These are phyloP conservation scores for Catharus fuscescens DNA, from an alignment of 2,113 vertebrate genomes.

Conservation along the genomic window DNA sequence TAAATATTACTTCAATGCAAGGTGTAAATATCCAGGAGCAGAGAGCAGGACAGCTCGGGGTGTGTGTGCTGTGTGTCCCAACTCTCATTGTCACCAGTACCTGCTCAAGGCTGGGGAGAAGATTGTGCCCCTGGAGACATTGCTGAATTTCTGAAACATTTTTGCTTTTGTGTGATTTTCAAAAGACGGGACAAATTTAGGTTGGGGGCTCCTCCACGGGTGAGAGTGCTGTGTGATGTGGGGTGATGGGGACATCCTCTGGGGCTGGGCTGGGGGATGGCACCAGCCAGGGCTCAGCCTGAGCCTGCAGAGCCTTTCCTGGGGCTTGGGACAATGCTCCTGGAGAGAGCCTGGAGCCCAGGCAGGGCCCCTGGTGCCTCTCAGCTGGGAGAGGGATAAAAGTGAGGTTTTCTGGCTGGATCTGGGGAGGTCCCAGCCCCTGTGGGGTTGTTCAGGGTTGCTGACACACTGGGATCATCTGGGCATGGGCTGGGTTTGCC, in stretches of 20 bases:
- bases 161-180: background rate
- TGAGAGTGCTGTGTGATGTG: background rate
- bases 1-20: fast-evolving
- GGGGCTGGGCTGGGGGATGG: background rate
- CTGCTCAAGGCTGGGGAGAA: background rate
- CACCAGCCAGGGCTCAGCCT: fast-evolving
- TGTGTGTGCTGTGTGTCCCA: fast-evolving
- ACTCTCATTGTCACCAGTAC: fast-evolving
- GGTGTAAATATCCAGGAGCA: background rate
- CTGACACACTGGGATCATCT: background rate
- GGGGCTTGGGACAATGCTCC: background rate
- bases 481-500: background rate
- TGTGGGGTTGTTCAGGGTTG: background rate
- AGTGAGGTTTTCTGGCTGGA: background rate
- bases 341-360: background rate
- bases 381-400: background rate
- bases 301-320: background rate
- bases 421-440: background rate
- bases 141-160: background rate
- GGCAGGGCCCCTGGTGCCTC: fast-evolving
- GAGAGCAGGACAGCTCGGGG: background rate
- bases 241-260: background rate
- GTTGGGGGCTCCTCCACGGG: fast-evolving
- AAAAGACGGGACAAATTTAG: background rate
- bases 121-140: background rate